A percentile compares a stretch with the other conserved stretches of the same genome.
Evolutionary conservation across 2,888 invertebrate species (phyloP).

Genomic region (Andrena camellia): DNA sequence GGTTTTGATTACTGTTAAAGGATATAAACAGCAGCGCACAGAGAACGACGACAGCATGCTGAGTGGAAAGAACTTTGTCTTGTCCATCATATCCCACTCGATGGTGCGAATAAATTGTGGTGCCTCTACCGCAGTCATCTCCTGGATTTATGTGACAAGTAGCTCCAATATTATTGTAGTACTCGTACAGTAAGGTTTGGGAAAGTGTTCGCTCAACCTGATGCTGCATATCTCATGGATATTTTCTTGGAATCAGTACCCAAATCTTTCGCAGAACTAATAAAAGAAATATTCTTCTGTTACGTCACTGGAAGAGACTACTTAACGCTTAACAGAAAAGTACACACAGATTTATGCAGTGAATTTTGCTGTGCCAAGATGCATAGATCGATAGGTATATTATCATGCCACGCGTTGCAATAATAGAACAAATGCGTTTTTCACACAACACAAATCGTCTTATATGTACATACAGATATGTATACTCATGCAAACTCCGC

Average conservation of each 20-base stretch:
- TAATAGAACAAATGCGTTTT: conserved; percentile 44
- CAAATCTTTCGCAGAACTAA: conserved; percentile 59
- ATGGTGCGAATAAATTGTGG: conserved; percentile 92
- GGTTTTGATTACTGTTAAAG: conserved; percentile 97
- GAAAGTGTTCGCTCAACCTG: conserved; percentile 69
- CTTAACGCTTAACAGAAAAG: not conserved
- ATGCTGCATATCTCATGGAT: conserved; percentile 80
- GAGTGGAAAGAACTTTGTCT: conserved; percentile 96
- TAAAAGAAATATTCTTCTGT: conserved; percentile 11
- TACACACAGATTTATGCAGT: not conserved
- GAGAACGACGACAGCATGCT: conserved; percentile 95
- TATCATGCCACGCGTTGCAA: not conserved
- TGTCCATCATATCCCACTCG: conserved; percentile 99
- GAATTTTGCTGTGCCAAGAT: not conserved
- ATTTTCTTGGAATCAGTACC: conserved; percentile 78
- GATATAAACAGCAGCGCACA: conserved; percentile 91
- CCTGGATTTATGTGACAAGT: conserved; percentile 52
- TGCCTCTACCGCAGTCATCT: conserved; percentile 86
- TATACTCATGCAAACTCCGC: not conserved
- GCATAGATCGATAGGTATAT: conserved; percentile 8
- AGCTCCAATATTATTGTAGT: conserved; percentile 38
- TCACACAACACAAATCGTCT: conserved; percentile 6
- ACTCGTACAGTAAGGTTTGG: conserved; percentile 45
- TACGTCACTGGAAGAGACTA: no score
- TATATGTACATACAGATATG: not conserved